Base-by-base conservation (phyloP, 2,888 invertebrate genomes). In the Stenichneumon culpator region DNA sequence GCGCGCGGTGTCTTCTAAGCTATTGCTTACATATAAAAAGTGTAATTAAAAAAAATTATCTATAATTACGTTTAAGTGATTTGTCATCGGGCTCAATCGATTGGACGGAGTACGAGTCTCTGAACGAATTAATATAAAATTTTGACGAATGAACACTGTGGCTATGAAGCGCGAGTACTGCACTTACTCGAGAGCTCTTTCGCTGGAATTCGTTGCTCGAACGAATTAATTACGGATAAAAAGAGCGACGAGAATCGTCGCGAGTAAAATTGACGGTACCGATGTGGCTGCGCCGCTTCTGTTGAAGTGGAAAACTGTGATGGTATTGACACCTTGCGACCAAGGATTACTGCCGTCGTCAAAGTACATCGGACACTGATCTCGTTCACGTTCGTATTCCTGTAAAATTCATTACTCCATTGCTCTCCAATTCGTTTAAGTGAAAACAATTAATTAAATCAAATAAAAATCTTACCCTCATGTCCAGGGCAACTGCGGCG, bases 291-390 rank as follows among this genome's bases (percentile, higher is more conserved):
- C 93, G 54, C 79, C 82, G 84, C 93, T 94, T 82, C 95, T 95
- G n/a, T 47, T 68, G 94, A 96, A 97, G 82, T 95, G 94, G 88
- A 98, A 97, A 22, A 97, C 94, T 93, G 97, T 96, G 39, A 97
- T 95, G 74, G 95, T 96, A 91, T 96, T 97, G 91, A 97, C 97
- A 32, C 96, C 96, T 77, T 95, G 95, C 1, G 95, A 90, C 97
- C 97, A 99, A 0, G 99, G 98, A 94, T 99, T 96, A 63, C 96
- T 95, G 9, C 99, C 99, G 92, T 99, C 99, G 92, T 99, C 99
- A 92, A 99, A 99, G 93, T 97, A 97, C 98, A 99, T 99, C 0
- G 99, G 99, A 93, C 99, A 99, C 92, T 98, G 98, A 95, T 99
- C 99, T 89, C 96, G 97, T 97, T 94, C 94, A 86, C 94, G 90